These are phyloP conservation scores for Colletes collaris DNA, from an alignment of 2,888 invertebrate species.

Conservation along the genomic window DNA sequence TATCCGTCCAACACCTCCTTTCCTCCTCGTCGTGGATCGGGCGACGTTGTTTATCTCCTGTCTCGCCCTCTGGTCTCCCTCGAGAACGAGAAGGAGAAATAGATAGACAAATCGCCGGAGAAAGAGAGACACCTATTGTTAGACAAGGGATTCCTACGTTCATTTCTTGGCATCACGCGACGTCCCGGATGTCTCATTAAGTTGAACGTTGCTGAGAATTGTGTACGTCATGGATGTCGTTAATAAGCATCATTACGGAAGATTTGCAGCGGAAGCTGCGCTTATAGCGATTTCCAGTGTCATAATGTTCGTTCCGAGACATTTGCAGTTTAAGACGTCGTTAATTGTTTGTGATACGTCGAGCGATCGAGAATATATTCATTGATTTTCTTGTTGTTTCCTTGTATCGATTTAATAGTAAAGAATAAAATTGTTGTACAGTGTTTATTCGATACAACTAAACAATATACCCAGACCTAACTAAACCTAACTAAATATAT, in stretches of 20 bases:
- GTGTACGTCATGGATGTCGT: conserved; percentile 27
- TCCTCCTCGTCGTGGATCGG: conserved; percentile 37
- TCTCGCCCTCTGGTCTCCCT: conserved; percentile 53
- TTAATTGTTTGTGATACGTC: neutral
- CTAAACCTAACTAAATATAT: too few relatives aligned
- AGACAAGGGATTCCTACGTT: conserved; percentile 39
- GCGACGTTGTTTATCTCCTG: conserved; percentile 69
- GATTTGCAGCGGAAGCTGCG: conserved; percentile 10
- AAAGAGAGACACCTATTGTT: conserved; percentile 16
- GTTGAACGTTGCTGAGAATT: conserved; percentile 29
- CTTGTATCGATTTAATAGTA: too few relatives aligned
- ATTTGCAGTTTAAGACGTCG: neutral
- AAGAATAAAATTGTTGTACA: too few relatives aligned
- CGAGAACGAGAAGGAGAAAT: neutral
- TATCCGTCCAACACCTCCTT: conserved; percentile 26
- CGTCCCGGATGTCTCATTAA: conserved; percentile 63
- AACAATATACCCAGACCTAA: too few relatives aligned
- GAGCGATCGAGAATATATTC: neutral
- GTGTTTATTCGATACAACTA: too few relatives aligned
- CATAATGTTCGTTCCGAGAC: neutral
- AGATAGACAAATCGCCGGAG: neutral
- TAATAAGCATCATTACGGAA: conserved; percentile 38
- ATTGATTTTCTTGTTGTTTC: neutral
- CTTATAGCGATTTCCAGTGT: conserved; percentile 16
- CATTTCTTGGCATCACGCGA: conserved; percentile 59